phyloP scores from a whole-genome alignment of 2,888 invertebrate genomes.

The Bembecia ichneumoniformis region DNA sequence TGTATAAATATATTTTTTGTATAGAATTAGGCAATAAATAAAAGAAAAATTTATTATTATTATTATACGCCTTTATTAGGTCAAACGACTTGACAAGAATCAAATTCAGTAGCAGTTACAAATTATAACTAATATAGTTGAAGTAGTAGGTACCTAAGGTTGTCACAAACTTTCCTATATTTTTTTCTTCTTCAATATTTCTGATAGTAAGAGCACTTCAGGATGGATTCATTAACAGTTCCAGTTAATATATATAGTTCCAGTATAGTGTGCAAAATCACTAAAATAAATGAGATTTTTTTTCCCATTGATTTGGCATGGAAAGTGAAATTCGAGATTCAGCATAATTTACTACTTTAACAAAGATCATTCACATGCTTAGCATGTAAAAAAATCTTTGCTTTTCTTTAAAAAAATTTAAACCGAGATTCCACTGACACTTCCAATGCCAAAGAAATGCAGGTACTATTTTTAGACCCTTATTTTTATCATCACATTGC shows the following conservation, averaged over 20 bases:
- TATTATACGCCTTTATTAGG: too few relatives aligned
- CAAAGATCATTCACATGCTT: not conserved
- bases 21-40: too few relatives aligned
- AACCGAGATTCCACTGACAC: slow-evolving; percentile 20
- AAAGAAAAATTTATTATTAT: too few relatives aligned
- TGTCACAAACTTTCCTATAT: slow-evolving; percentile 37
- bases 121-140: slow-evolving; percentile 26
- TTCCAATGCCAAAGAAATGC: slow-evolving; percentile 48
- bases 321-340: slow-evolving; percentile 16
- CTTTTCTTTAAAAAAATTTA: slow-evolving; percentile 7
- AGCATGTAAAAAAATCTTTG: not conserved
- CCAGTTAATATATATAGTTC: too few relatives aligned
- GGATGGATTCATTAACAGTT: slow-evolving; percentile 63
- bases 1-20: too few relatives aligned
- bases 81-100: too few relatives aligned
- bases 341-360: not conserved
- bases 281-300: slow-evolving; percentile 30
- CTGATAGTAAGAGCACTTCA: slow-evolving; percentile 64
- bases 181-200: slow-evolving; percentile 19
- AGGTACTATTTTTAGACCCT: slow-evolving; percentile 56
- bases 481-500: slow-evolving; percentile 64
- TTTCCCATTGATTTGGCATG: slow-evolving; percentile 36
- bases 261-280: slow-evolving; percentile 41
- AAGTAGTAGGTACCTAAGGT: slow-evolving; percentile 24
- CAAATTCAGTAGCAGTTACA: too few relatives aligned